Conservation (phyloP, 1,140 invertebrate species). For the Drosophila seguyi region DNA sequence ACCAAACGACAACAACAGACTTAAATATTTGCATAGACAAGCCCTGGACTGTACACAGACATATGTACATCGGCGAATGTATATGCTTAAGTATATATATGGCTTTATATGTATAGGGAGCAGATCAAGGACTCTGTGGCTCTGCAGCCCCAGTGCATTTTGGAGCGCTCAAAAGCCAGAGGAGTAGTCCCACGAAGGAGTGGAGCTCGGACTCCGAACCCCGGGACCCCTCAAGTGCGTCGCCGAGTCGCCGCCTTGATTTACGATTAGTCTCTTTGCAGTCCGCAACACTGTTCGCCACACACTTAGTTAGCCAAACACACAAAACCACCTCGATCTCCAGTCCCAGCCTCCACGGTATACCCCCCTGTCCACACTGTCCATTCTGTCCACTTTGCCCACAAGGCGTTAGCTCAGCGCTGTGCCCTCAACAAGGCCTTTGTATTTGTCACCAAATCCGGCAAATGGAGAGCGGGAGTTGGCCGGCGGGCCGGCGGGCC, state of each 20-base stretch:
- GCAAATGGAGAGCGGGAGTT: constrained; percentile 32
- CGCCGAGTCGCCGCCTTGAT: constrained; percentile 61
- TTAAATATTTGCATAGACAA: constrained; percentile 79
- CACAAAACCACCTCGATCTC: constrained; percentile 53
- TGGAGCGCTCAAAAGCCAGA: constrained; percentile 34
- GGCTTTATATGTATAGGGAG: constrained; percentile 8
- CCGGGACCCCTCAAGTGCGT: constrained; percentile 49
- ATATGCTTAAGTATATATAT: constrained; percentile 8
- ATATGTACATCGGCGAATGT: constrained; percentile 22
- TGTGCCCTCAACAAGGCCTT: constrained; percentile 53
- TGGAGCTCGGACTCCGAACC: not conserved
- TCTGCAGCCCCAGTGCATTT: constrained; percentile 41
- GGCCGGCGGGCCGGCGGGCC: not conserved
- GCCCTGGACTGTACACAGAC: constrained; percentile 29
- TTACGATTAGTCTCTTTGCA: constrained; percentile 69
- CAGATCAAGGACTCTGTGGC: constrained; percentile 23
- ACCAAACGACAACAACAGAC: constrained; percentile 77
- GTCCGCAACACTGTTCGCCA: constrained; percentile 66
- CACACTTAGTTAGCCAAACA: constrained; percentile 72
- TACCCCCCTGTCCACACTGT: not conserved
- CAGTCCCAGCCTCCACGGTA: constrained; percentile 6
- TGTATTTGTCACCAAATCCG: constrained; percentile 62
- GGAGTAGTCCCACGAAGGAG: constrained; percentile 37
- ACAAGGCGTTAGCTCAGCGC: constrained; percentile 18
- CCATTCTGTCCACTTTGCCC: not conserved